These are phyloP conservation scores for Drusus annulatus DNA, from an alignment of 1,140 invertebrate species.

Conservation along the genomic window DNA sequence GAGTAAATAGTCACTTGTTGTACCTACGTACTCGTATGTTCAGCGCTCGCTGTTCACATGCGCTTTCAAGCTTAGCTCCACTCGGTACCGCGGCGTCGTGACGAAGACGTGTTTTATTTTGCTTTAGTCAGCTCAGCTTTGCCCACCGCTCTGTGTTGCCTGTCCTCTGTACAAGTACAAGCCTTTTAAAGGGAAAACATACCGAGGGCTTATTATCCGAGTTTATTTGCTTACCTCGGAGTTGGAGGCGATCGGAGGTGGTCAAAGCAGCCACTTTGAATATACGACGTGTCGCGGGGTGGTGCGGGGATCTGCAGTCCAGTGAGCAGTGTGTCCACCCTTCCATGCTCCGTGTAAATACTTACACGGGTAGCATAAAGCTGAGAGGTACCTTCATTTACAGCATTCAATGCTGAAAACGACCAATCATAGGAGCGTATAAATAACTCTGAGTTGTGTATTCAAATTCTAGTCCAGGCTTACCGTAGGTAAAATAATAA, in stretches of 20 bases:
- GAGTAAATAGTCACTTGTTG: neutral
- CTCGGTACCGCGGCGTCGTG: slow-evolving; percentile 45
- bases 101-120: slow-evolving; percentile 55
- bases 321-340: neutral
- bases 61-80: slow-evolving; percentile 4
- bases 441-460: too few relatives aligned
- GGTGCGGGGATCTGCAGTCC: too few relatives aligned
- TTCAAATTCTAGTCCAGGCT: too few relatives aligned
- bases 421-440: too few relatives aligned
- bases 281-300: slow-evolving; percentile 19
- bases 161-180: slow-evolving; percentile 2
- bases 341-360: neutral
- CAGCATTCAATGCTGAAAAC: too few relatives aligned
- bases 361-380: neutral
- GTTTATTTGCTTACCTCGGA: slow-evolving; percentile 37
- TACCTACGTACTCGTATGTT: neutral
- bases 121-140: slow-evolving; percentile 27
- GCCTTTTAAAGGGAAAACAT: slow-evolving; percentile 54
- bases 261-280: slow-evolving; percentile 22
- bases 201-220: slow-evolving; percentile 53
- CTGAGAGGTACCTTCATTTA: neutral
- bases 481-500: too few relatives aligned
- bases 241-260: slow-evolving; percentile 14
- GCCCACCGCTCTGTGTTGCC: slow-evolving; percentile 16
- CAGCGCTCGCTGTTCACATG: slow-evolving; percentile 17